These are phyloP conservation scores for Tympanuchus pallidicinctus DNA, from an alignment of 2,113 vertebrate species.

Conservation along the genomic window DNA sequence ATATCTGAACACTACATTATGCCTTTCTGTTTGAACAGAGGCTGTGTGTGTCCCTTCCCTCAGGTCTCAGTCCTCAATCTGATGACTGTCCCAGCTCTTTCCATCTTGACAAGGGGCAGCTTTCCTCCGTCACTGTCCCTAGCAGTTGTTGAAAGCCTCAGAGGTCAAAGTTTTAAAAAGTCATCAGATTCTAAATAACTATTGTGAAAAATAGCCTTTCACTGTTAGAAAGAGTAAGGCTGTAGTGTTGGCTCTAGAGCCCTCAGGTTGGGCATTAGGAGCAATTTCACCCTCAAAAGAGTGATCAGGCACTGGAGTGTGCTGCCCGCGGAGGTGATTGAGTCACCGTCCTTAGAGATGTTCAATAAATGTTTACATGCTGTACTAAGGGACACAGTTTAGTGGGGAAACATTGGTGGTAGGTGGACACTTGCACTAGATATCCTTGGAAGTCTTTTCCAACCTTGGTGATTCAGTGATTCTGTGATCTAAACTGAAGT, in stretches of 20 bases:
- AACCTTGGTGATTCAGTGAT: too few species aligned
- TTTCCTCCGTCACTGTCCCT: not conserved
- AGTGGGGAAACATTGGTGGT: too few species aligned
- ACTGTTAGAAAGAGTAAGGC: not conserved
- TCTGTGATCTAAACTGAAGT: not conserved
- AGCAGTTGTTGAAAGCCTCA: not conserved
- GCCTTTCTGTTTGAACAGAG: not conserved
- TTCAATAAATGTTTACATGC: too few species aligned
- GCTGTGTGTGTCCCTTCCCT: not conserved
- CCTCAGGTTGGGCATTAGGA: not conserved
- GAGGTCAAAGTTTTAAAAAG: not conserved
- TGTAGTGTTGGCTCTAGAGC: accelerated
- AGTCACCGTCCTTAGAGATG: too few species aligned
- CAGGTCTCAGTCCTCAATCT: accelerated
- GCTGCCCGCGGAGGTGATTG: too few species aligned
- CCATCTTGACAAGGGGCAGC: not conserved
- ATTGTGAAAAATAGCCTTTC: accelerated
- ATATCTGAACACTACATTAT: accelerated
- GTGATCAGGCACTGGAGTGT: too few species aligned
- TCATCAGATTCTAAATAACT: not conserved
- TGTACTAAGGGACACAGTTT: too few species aligned
- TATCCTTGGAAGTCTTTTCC: too few species aligned
- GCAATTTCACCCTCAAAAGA: too few species aligned
- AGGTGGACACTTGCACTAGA: too few species aligned
- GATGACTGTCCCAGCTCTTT: not conserved